Evolutionary conservation across 2,113 vertebrate species (phyloP), one percentile per base, ranked within the genome.

Genomic region (Sclerurus mexicanus): DNA sequence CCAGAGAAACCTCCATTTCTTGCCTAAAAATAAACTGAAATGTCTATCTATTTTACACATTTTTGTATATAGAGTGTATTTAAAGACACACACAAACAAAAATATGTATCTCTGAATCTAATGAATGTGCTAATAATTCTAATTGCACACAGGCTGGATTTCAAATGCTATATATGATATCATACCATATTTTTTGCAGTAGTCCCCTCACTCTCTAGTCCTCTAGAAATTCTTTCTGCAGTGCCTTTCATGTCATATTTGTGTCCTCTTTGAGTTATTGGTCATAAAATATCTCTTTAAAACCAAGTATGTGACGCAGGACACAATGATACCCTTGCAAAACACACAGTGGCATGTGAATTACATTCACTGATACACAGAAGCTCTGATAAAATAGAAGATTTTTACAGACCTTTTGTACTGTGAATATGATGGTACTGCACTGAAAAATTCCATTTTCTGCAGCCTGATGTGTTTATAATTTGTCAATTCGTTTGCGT

Each of bases 401-500:
- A 49, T 55, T 87, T 83, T 67, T 31, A 40, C 52, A 76, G 10
- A 21, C 40, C 46, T 93, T 89, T 93, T 90, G 28, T 93, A 8
- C 30, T 13, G 37, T 58, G 25, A 63, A 25, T 77, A n/a, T 42
- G 75, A 73, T 28, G 24, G 46, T 59, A 25, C 24, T 59, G 14
- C 24, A 6, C 72, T 62, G 62, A 87, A 82, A 87, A 53, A n/a
- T 4, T 35, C 56, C 58, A 8, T 89, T 91, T 94, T 89, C 87
- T 59, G 28, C 75, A 74, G 66, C 47, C 64, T 79, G 60, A 68
- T 82, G 37, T 72, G 42, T 94, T 88, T 82, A 79, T 63, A 79
- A 88, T 46, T 33, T 84, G 69, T 56, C 53, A n/a, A 20, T 83
- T 30, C 37, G 14, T 71, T 94, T 73, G 46, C 50, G 8, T 46